Evolutionary conservation across 1,140 invertebrate genomes (phyloP).

Genomic region (Augochlora pura): DNA sequence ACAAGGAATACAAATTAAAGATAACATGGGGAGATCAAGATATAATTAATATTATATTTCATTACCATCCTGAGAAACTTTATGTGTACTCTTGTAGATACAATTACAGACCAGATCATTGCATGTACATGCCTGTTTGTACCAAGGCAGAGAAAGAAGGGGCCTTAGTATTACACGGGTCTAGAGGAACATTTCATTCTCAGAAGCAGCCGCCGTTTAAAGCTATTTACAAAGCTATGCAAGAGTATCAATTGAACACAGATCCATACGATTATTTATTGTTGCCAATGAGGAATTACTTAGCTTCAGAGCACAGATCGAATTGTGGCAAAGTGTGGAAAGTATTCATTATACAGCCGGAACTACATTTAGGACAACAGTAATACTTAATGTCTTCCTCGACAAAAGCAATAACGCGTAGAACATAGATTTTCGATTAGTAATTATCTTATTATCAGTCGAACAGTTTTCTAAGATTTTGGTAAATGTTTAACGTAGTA

Average conservation of each 20-base stretch:
- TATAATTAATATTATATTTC: conserved; percentile 97
- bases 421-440: conserved; percentile 19
- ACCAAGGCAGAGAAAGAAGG: conserved; percentile 87
- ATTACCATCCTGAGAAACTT: conserved; percentile 93
- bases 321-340: conserved; percentile 80
- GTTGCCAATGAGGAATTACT: conserved; percentile 77
- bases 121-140: conserved; percentile 95
- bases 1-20: conserved; percentile 91
- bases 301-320: conserved; percentile 75
- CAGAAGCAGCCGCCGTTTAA: conserved; percentile 93
- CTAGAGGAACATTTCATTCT: conserved; percentile 91
- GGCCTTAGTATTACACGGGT: conserved; percentile 93
- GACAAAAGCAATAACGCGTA: conserved; percentile 27
- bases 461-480: conserved; percentile 10
- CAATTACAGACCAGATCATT: conserved; percentile 97
- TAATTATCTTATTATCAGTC: not conserved
- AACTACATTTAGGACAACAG: conserved; percentile 66
- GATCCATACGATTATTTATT: conserved; percentile 79
- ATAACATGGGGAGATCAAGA: conserved; percentile 99
- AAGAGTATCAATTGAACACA: conserved; percentile 81
- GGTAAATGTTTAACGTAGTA: conserved; percentile 25
- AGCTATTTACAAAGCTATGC: conserved; percentile 87
- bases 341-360: conserved; percentile 76
- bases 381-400: conserved; percentile 36
- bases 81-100: conserved; percentile 92